Base-by-base conservation (phyloP, 1,140 invertebrate species). In the Stegodyphus mimosarum region DNA sequence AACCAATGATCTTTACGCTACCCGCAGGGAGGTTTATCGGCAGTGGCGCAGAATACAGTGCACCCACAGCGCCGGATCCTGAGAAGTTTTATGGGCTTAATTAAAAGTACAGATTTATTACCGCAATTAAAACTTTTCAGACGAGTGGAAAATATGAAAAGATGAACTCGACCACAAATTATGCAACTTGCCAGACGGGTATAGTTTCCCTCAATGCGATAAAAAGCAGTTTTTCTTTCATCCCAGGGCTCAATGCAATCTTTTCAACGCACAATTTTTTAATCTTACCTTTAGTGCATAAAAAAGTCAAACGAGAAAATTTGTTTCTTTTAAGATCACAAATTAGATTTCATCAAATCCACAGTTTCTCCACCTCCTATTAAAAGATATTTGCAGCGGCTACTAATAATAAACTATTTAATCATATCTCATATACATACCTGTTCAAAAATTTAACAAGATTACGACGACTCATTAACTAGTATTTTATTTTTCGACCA, bases 71-170 rank as follows among this genome's bases (percentile, higher is more conserved):
- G 53, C 55, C 67, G 67, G 76, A 84, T 75, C 52, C 72, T 53
- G 49, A 86, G 83, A 77, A 86, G 83, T 86, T 86, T 86, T 86
- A 86, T 66, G 75, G 52, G 83, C 74, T 86, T 86, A 86, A 86
- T 86, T 86, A 86, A 86, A 86, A 86, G 83, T 73, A 78, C 74
- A 78, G 83, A 86, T 86, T 86, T 86, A 86, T 86, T 78, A 78
- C 83, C 67, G 83, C 83, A 86, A 86, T 86, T 86, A 86, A 86
- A 86, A 86, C 66, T 86, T 86, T 86, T 86, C 83, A 86, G 83
- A 86, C 75, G 83, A 86, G 74, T 86, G 83, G 73, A 86, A 86
- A 86, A 86, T 86, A 86, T 86, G 74, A 86, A 86, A 86, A 86
- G 83, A 86, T 77, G 74, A 86, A 86, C 74, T 78, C 83, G 67